Conservation (phyloP, 2,113 vertebrate genomes). For the Cyanistes caeruleus region DNA sequence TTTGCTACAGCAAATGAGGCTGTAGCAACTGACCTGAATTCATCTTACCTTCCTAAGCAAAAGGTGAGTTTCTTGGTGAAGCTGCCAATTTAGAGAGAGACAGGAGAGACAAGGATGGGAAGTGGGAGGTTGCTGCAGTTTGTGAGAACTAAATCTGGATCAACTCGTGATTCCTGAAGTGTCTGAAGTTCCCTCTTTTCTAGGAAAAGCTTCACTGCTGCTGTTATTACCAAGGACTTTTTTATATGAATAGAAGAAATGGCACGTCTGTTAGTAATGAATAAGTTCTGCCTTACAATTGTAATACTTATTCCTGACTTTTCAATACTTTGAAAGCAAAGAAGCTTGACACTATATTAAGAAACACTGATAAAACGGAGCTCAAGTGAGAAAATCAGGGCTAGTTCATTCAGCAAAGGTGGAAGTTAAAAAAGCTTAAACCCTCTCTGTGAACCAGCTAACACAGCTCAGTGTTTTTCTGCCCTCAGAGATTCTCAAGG, state of each 20-base stretch:
- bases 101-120: not conserved
- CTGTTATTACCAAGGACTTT: not conserved
- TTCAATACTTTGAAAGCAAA: not conserved
- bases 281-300: not conserved
- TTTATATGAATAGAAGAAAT: not conserved
- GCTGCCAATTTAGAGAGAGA: not conserved
- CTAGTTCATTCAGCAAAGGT: not conserved
- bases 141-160: not conserved
- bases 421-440: not conserved
- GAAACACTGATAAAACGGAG: not conserved
- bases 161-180: not conserved
- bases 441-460: not conserved
- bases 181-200: not conserved
- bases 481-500: not conserved
- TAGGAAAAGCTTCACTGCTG: not conserved
- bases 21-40: not conserved
- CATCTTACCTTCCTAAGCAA: not conserved
- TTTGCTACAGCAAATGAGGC: not conserved
- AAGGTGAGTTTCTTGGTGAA: not conserved
- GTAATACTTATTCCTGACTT: not conserved
- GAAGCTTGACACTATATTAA: not conserved
- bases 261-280: not conserved
- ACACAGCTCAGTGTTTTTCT: not conserved
- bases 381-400: not conserved
- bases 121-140: not conserved